phyloP scores from a whole-genome alignment of 2,888 invertebrate genomes.

The Harpagoxenus sublaevis region DNA sequence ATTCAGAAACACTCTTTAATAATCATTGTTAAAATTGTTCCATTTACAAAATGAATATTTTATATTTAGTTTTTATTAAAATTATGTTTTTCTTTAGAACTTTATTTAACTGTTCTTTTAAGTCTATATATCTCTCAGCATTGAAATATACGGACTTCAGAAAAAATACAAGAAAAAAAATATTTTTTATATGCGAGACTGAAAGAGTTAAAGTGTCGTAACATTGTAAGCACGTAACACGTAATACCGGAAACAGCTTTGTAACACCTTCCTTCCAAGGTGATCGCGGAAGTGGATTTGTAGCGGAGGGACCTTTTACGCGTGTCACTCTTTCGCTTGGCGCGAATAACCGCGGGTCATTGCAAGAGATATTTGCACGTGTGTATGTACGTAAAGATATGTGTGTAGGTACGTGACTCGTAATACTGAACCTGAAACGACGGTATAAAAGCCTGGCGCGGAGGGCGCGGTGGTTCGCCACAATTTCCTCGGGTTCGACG shows the following conservation, averaged over 20 bases:
- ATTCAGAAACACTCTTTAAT: neutral
- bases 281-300: slow-evolving; percentile 55
- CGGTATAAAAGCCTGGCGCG: slow-evolving; percentile 77
- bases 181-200: neutral
- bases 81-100: neutral
- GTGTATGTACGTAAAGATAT: slow-evolving; percentile 19
- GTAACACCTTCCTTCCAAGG: slow-evolving; percentile 10
- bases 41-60: neutral
- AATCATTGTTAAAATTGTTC: neutral
- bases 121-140: neutral
- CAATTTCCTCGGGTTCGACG: slow-evolving; percentile 84
- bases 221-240: neutral
- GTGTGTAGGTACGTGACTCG: slow-evolving; percentile 9
- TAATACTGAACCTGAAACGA: slow-evolving; percentile 76
- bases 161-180: neutral
- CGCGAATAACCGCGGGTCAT: slow-evolving; percentile 19
- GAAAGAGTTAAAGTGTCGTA: neutral
- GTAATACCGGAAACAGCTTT: neutral
- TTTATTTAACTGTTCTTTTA: neutral
- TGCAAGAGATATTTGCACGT: neutral
- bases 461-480: slow-evolving; percentile 72
- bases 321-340: slow-evolving; percentile 56
- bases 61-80: neutral
- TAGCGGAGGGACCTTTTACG: slow-evolving; percentile 60
- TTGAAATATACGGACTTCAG: neutral